Evolutionary conservation across 2,888 invertebrate species (phyloP).

Genomic region (Torymus texanus): DNA sequence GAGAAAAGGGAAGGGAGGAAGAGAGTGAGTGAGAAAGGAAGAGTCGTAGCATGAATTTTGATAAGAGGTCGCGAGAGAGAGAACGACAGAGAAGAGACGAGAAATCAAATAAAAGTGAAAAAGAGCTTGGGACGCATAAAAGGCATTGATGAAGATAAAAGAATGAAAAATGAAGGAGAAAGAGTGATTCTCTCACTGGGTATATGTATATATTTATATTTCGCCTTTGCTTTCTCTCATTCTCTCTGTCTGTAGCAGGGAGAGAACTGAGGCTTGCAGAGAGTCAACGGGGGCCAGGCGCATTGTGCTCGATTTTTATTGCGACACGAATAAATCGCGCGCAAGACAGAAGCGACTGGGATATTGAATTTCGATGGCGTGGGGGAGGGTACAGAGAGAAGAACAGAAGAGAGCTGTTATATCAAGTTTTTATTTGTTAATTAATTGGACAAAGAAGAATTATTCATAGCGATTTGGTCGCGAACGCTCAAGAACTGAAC

Average conservation of each 20-base stretch:
- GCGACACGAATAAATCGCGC: constrained; percentile 17
- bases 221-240: too few relatives aligned
- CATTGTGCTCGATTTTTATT: constrained; percentile 18
- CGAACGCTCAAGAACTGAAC: too few relatives aligned
- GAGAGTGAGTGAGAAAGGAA: constrained; percentile 4
- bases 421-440: constrained; percentile 9
- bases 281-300: background rate
- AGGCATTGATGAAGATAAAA: constrained; percentile 46
- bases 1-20: constrained; percentile 4
- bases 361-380: background rate
- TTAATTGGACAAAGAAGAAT: constrained; percentile 7
- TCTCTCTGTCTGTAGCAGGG: too few relatives aligned
- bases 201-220: constrained; percentile 18
- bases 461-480: too few relatives aligned
- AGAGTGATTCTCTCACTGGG: background rate
- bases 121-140: constrained; percentile 3
- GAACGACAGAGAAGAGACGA: constrained; percentile 13
- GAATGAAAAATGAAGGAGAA: constrained; percentile 33
- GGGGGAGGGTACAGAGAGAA: too few relatives aligned
- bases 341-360: background rate
- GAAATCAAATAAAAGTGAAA: constrained; percentile 41
- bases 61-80: constrained; percentile 29
- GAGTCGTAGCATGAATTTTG: constrained; percentile 47
- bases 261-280: too few relatives aligned
- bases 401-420: too few relatives aligned